Evolutionary conservation across 2,113 vertebrate species (phyloP), one percentile per base, ranked within the genome.

Genomic region (Halichoeres trimaculatus): DNA sequence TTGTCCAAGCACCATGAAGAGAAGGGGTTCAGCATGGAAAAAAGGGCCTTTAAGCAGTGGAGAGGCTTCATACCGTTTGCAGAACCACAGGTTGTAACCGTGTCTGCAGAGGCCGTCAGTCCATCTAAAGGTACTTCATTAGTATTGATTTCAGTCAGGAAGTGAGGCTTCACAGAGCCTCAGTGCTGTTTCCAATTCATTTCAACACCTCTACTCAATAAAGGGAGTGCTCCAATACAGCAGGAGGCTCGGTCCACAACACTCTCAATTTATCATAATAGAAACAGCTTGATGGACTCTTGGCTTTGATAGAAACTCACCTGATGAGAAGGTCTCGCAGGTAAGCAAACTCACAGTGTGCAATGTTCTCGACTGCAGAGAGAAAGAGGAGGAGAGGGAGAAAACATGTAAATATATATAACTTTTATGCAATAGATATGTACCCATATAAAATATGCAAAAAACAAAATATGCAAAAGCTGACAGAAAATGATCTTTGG

Each of bases 321-420:
- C 98, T 98, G 94, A 99, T 99, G 50, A 99, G 97, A 72, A 99
- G 96, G 89, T 99, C 98, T 77, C 98, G 93, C 93, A 99, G 93
- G 90, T 96, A 97, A 50, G 98, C 96, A 26, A 99, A 99, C 95
- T 99, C 98, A 89, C 98, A 99, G 91, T 99, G 98, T 76, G 94
- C 95, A 36, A 95, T 96, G 76, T 99, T 99, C 93, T 99, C 98
- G 73, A 99, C 98, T 99, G 93, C 11, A 87, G 84, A 65, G 64
- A 87, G 13, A 78, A n/a, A 74, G 8, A 57, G 70, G 7, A 54
- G 56, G 36, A 56, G 20, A 55, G 48, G 19, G 69, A 34, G 19
- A 8, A 58, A 53, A 14, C 41, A 13, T 8, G 51, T n/a, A n/a
- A n/a, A n/a, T n/a, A n/a, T n/a, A n/a, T n/a, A n/a, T n/a, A n/a